phyloP scores from a whole-genome alignment of 2,888 invertebrate species.

The Hydraecia micacea region DNA sequence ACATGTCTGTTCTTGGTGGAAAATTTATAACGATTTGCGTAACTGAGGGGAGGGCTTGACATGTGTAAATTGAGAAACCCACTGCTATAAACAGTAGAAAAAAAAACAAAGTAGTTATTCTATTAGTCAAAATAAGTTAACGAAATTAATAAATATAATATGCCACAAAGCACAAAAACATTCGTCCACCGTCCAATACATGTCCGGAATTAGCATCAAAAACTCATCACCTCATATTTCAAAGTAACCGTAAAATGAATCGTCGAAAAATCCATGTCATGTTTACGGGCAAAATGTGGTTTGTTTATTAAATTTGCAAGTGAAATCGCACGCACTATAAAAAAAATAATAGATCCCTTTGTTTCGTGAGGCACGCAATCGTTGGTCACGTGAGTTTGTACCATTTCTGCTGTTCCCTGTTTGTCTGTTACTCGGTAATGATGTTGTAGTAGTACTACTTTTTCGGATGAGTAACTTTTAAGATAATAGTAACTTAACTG shows the following conservation, averaged over 20 bases:
- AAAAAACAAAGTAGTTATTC: background rate
- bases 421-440: constrained; percentile 40
- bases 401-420: constrained; percentile 31
- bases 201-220: background rate
- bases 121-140: background rate
- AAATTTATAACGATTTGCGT: background rate
- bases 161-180: background rate
- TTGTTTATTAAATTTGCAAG: constrained; percentile 64
- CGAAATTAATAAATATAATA: background rate
- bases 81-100: background rate
- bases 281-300: constrained; percentile 7
- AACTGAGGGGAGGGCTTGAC: background rate
- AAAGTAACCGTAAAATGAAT: constrained; percentile 24
- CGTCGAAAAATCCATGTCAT: constrained; percentile 24
- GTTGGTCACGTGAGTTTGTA: constrained; percentile 37
- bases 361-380: constrained; percentile 72
- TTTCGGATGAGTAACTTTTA: background rate
- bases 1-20: too few species aligned
- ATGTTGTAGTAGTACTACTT: constrained; percentile 21
- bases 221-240: constrained; percentile 24
- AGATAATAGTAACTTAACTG: background rate
- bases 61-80: background rate
- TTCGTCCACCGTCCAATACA: background rate
- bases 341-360: constrained; percentile 68
- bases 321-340: constrained; percentile 62